Evolutionary conservation across 2,113 vertebrate genomes (phyloP).

Genomic region (Phylloscopus trochiloides): DNA sequence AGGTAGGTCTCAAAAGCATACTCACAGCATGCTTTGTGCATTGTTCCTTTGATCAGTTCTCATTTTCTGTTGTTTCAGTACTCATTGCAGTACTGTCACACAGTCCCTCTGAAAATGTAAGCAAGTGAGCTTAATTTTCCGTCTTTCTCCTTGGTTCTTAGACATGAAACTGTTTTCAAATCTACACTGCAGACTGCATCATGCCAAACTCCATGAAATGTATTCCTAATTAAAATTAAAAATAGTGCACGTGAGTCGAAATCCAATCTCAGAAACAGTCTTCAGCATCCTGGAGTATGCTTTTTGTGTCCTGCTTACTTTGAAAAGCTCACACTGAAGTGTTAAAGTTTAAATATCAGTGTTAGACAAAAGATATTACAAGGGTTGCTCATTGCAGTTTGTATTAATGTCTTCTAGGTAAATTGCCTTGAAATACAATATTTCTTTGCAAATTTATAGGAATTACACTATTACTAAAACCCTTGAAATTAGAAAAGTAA

Average conservation of each 20-base stretch:
- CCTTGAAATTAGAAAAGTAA: background rate
- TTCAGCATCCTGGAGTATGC: background rate
- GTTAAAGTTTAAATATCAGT: background rate
- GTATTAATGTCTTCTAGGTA: background rate
- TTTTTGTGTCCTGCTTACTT: background rate
- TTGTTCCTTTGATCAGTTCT: background rate
- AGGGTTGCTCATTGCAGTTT: background rate
- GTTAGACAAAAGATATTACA: background rate
- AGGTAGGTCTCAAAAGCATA: background rate
- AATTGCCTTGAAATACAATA: background rate
- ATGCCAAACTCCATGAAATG: background rate
- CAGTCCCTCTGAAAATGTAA: background rate
- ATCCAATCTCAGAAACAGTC: background rate
- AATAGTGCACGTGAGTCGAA: background rate
- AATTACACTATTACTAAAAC: background rate
- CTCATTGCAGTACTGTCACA: background rate
- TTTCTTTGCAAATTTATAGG: background rate
- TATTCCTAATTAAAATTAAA: conserved; percentile 32
- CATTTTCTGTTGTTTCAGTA: background rate
- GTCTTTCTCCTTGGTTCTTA: background rate
- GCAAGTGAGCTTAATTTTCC: background rate
- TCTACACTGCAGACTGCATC: background rate
- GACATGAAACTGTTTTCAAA: background rate
- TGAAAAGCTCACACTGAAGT: background rate
- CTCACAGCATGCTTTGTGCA: background rate